A percentile compares a stretch with the other conserved stretches of the same genome.
Evolutionary conservation across 2,113 vertebrate species (phyloP).

Genomic region (Gymnocephalus cernua): DNA sequence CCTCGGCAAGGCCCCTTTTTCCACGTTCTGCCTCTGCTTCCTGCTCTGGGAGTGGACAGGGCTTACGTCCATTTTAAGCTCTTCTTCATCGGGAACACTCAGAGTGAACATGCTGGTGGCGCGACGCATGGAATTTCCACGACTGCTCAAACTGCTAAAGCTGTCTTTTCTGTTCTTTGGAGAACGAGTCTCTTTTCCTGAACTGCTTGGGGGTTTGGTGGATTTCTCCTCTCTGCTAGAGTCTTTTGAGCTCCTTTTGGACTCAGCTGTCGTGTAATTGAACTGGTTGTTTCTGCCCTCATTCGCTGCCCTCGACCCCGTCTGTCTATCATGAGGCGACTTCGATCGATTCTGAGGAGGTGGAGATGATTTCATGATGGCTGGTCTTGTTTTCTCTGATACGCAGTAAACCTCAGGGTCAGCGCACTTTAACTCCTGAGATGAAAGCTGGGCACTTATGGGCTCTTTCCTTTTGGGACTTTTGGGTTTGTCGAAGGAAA

Average conservation of each 20-base stretch:
- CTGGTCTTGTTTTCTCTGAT: slow-evolving; percentile 61
- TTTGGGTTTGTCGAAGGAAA: slow-evolving; percentile 55
- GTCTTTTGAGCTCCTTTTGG: slow-evolving; percentile 64
- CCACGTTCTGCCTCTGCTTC: slow-evolving; percentile 50
- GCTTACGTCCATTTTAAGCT: slow-evolving; percentile 55
- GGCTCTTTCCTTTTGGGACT: slow-evolving; percentile 66
- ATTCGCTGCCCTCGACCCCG: slow-evolving; percentile 11
- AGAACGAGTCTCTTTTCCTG: slow-evolving; percentile 56
- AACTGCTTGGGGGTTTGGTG: slow-evolving; percentile 38
- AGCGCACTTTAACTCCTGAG: slow-evolving; percentile 41
- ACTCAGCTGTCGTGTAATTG: slow-evolving; percentile 28
- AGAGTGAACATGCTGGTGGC: slow-evolving; percentile 79
- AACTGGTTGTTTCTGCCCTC: slow-evolving; percentile 55
- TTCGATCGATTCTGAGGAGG: slow-evolving; percentile 54
- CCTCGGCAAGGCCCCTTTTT: slow-evolving; percentile 38
- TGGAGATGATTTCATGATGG: slow-evolving; percentile 44
- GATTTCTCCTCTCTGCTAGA: slow-evolving; percentile 56
- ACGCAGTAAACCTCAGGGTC: slow-evolving; percentile 45
- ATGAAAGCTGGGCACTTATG: slow-evolving; percentile 55
- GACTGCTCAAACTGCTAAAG: slow-evolving; percentile 61
- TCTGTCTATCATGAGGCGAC: slow-evolving; percentile 57
- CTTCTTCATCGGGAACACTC: slow-evolving; percentile 59
- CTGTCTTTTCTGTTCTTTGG: slow-evolving; percentile 68
- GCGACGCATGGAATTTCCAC: slow-evolving; percentile 67
- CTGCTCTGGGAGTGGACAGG: slow-evolving; percentile 67